phyloP scores from a whole-genome alignment of 2,113 vertebrate genomes.

The Lampris megalopsis region DNA sequence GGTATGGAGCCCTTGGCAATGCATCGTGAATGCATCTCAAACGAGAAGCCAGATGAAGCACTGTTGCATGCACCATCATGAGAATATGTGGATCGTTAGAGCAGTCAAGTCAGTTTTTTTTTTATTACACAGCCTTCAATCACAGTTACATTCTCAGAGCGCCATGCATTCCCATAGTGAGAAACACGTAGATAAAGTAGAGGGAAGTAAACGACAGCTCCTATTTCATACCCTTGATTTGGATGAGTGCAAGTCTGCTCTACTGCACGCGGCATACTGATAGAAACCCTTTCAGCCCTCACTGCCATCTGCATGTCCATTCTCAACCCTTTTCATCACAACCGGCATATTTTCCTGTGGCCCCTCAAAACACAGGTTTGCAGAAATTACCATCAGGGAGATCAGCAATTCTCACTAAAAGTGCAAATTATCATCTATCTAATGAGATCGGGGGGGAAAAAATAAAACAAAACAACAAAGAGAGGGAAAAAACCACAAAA shows the following conservation, averaged over 20 bases:
- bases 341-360: background rate
- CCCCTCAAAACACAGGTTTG: background rate
- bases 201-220: too few relatives aligned
- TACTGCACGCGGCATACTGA: conserved; percentile 10
- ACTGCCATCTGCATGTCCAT: conserved; percentile 14
- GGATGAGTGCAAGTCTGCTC: background rate
- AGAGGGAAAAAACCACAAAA: background rate
- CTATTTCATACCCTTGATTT: too few relatives aligned
- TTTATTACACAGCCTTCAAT: too few relatives aligned
- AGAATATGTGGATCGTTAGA: conserved; percentile 1
- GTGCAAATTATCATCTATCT: conserved; percentile 3
- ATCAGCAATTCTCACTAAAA: background rate
- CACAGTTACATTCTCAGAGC: too few relatives aligned
- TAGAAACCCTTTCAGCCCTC: conserved; percentile 7
- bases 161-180: too few relatives aligned
- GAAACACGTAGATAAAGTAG: too few relatives aligned
- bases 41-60: conserved; percentile 3
- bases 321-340: conserved; percentile 15
- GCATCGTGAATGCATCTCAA: conserved; percentile 13
- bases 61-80: background rate
- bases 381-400: background rate
- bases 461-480: background rate
- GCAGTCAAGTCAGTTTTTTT: too few relatives aligned
- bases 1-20: background rate
- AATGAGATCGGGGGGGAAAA: background rate